These are phyloP conservation scores for Oophaga sylvatica DNA, from an alignment of 2,797 vertebrate species.

Conservation along the genomic window DNA sequence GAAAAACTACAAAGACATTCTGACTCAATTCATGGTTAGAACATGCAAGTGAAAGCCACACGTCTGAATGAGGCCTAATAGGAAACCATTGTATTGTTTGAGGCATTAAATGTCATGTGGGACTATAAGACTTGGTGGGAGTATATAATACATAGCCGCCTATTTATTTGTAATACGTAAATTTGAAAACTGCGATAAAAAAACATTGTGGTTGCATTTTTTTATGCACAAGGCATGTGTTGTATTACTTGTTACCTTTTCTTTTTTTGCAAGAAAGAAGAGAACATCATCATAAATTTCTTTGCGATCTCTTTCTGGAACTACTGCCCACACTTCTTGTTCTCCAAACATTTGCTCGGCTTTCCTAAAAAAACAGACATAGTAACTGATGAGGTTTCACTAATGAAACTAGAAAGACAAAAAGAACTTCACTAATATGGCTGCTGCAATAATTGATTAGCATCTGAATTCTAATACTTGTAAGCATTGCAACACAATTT, in stretches of 20 bases:
- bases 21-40: no score
- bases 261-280: conserved; percentile 76
- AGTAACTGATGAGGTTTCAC: background rate
- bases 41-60: no score
- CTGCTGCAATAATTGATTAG: background rate
- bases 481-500: no score
- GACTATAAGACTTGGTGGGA: no score
- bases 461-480: background rate
- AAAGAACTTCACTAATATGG: background rate
- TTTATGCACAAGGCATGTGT: background rate
- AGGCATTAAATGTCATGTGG: no score
- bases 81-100: no score
- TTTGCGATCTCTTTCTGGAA: conserved; percentile 75
- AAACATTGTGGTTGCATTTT: background rate
- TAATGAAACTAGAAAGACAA: background rate
- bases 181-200: background rate
- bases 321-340: conserved; percentile 73
- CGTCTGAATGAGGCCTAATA: no score
- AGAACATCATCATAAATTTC: conserved; percentile 76
- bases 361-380: conserved; percentile 65
- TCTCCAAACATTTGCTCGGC: conserved; percentile 76
- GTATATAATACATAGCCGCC: background rate
- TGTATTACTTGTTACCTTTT: conserved; percentile 68
- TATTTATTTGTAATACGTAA: background rate
- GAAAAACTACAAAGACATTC: no score